A percentile compares a stretch with the other conserved stretches of the same genome.
phyloP scores from a whole-genome alignment of 2,113 vertebrate genomes.

The Plestiodon gilberti region DNA sequence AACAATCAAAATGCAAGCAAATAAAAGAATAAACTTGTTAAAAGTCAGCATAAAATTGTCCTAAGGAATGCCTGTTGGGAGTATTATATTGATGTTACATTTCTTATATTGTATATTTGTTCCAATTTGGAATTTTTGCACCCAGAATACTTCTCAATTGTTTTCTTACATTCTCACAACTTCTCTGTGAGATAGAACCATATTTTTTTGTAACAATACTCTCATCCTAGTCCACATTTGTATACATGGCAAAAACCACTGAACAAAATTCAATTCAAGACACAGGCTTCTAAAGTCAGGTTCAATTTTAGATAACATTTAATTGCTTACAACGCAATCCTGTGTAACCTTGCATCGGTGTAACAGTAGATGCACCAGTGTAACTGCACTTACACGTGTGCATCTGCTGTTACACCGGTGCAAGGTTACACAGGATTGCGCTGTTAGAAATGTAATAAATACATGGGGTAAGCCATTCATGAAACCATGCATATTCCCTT shows the following conservation, averaged over 20 bases:
- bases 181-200: background rate
- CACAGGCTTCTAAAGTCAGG: background rate
- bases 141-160: background rate
- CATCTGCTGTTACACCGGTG: no score
- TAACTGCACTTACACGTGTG: no score
- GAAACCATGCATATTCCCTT: background rate
- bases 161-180: background rate
- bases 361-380: no score
- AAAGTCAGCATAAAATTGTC: no score
- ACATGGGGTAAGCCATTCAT: background rate
- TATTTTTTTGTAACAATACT: background rate
- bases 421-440: no score
- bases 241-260: background rate
- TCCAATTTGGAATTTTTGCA: background rate
- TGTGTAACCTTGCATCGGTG: no score
- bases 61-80: background rate
- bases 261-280: background rate
- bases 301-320: background rate
- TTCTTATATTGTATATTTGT: background rate
- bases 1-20: background rate
- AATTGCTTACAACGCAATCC: no score
- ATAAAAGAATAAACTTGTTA: no score
- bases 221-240: background rate
- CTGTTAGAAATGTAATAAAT: rapidly evolving
- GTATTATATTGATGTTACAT: background rate